These are phyloP conservation scores for Harpalus rubripes DNA, from an alignment of 2,888 invertebrate species.

Conservation along the genomic window DNA sequence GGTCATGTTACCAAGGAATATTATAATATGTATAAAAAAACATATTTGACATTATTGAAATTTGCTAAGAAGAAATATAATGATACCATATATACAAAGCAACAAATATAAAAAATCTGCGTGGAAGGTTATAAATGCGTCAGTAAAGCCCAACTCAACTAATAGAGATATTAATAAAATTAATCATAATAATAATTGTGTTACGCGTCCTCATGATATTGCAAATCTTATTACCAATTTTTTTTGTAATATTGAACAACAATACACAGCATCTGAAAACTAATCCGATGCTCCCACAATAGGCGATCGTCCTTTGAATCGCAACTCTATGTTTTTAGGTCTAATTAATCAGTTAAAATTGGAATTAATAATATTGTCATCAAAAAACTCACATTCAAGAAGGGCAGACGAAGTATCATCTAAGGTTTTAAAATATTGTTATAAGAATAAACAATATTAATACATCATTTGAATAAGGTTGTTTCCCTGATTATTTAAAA, in stretches of 20 bases:
- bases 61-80: conserved; percentile 4
- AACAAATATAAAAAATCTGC: neutral
- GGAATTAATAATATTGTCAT: conserved; percentile 1
- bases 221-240: neutral
- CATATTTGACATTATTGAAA: neutral
- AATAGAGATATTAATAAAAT: no score
- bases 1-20: neutral
- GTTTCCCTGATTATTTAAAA: conserved; percentile 27
- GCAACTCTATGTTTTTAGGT: conserved; percentile 3
- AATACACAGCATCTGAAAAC: no score
- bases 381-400: neutral
- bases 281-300: neutral
- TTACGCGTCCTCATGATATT: neutral
- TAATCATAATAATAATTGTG: neutral
- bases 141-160: neutral
- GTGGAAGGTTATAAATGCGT: neutral
- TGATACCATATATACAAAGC: neutral
- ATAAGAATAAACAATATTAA: conserved; percentile 17
- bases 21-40: conserved; percentile 2
- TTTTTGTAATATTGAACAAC: no score
- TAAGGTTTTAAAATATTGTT: neutral
- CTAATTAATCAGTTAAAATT: neutral
- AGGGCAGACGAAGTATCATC: conserved; percentile 19
- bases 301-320: neutral
- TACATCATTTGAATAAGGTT: neutral